Conservation (phyloP, 2,797 vertebrate species). For the Heliangelus exortis region DNA sequence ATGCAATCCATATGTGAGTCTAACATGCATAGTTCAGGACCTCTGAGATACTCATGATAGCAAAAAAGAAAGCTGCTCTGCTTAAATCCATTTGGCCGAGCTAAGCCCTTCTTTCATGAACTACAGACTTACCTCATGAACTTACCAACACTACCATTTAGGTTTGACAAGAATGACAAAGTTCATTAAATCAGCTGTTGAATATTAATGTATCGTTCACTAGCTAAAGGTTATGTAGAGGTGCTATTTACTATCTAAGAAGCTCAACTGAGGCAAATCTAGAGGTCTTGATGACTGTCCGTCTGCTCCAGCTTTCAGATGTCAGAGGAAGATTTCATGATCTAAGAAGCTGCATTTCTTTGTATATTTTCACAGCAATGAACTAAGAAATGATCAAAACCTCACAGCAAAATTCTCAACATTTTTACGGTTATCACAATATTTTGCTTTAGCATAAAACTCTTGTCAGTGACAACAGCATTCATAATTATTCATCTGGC, state of each 20-base stretch:
- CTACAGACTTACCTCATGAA: too few relatives aligned
- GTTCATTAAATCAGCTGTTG: background rate
- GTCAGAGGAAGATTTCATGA: background rate
- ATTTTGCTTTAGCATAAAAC: background rate
- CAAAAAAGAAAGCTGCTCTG: background rate
- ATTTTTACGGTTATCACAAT: background rate
- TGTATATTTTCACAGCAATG: background rate
- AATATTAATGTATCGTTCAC: background rate
- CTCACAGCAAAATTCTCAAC: background rate
- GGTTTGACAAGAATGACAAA: background rate
- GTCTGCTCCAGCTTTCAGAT: background rate
- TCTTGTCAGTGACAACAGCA: background rate
- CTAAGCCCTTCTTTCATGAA: background rate
- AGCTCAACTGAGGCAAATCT: background rate
- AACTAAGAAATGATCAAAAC: background rate
- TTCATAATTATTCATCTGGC: background rate
- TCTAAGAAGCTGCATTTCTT: background rate
- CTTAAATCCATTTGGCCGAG: background rate
- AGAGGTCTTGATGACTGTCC: background rate
- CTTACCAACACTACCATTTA: background rate
- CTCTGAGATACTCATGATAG: background rate
- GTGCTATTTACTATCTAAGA: background rate
- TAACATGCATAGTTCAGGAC: background rate
- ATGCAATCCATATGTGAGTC: background rate
- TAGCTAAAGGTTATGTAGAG: constrained; percentile 7